phyloP scores from a whole-genome alignment of 2,888 invertebrate genomes.

The Octodonta nipae region DNA sequence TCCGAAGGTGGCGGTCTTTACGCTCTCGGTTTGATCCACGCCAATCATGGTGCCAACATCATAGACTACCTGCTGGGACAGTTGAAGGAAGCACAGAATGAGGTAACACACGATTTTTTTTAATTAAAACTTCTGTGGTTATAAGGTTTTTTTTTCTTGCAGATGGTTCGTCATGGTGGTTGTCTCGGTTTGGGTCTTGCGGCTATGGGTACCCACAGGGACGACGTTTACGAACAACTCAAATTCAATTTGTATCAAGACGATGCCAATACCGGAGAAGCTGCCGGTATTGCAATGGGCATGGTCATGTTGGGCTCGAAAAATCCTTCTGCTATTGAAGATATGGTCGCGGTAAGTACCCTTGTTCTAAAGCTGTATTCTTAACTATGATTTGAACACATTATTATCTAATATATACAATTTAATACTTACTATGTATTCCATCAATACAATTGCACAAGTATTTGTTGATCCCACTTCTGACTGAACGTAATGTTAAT shows the following conservation, averaged over 20 bases:
- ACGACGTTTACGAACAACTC: conserved; percentile 90
- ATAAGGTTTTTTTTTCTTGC: conserved; percentile 14
- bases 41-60: conserved; percentile 93
- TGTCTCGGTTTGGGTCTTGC: conserved; percentile 93
- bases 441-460: too few species aligned
- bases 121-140: too few species aligned
- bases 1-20: conserved; percentile 90
- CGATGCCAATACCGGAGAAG: conserved; percentile 97
- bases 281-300: conserved; percentile 97
- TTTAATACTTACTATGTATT: too few species aligned
- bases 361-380: too few species aligned
- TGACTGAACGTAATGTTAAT: too few species aligned
- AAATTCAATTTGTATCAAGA: conserved; percentile 96
- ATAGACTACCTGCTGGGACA: conserved; percentile 92
- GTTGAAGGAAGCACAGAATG: conserved; percentile 88
- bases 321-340: conserved; percentile 74
- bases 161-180: conserved; percentile 93
- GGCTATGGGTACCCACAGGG: conserved; percentile 93
- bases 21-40: conserved; percentile 93
- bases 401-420: too few species aligned
- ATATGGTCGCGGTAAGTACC: conserved; percentile 71
- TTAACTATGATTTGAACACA: too few species aligned
- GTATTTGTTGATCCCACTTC: too few species aligned
- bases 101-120: too few species aligned
- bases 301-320: conserved; percentile 97